Conservation (phyloP, 2,888 invertebrate genomes). For the Eledone cirrhosa region DNA sequence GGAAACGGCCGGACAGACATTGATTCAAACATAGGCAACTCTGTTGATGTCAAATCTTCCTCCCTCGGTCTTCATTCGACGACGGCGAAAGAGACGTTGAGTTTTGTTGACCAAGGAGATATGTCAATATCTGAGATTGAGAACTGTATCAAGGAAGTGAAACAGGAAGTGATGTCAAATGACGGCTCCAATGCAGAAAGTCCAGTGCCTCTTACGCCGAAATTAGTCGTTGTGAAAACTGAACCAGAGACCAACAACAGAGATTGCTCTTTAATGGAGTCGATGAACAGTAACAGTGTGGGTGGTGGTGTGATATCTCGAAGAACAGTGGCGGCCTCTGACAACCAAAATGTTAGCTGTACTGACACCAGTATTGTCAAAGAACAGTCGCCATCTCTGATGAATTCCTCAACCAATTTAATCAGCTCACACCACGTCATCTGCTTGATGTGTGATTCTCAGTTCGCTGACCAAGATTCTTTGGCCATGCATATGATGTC, state of each 20-base stretch:
- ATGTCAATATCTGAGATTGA: constrained; percentile 8
- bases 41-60: neutral
- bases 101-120: neutral
- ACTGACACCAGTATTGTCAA: neutral
- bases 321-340: neutral
- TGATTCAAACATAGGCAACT: neutral
- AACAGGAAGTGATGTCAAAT: neutral
- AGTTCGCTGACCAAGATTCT: constrained; percentile 57
- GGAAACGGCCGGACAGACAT: neutral
- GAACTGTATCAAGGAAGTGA: constrained; percentile 14
- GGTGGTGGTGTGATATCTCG: neutral
- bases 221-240: constrained; percentile 4
- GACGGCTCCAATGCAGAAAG: constrained; percentile 9
- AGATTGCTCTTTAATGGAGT: neutral
- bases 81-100: neutral
- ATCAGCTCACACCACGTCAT: constrained; percentile 28
- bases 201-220: neutral
- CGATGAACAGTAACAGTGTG: neutral
- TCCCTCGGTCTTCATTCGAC: neutral
- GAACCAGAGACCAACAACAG: constrained; percentile 14
- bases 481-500: constrained; percentile 65
- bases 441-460: constrained; percentile 52
- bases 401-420: neutral
- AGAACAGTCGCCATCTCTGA: neutral
- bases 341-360: neutral